Evolutionary conservation across 1,140 invertebrate genomes (phyloP).

Genomic region (Ladona fulva): DNA sequence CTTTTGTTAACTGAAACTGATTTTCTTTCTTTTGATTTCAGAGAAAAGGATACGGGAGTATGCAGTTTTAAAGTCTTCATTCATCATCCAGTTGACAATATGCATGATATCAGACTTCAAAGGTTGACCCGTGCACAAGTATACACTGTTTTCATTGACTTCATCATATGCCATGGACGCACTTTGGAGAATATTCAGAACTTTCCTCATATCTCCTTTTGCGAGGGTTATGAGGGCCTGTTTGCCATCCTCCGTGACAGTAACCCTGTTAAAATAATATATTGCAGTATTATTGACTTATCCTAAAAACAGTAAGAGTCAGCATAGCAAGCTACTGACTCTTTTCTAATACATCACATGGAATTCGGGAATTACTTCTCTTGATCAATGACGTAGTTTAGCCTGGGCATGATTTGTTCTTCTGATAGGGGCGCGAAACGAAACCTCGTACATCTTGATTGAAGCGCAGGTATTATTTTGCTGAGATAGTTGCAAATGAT

Average conservation of each 20-base stretch:
- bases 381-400: slow-evolving; percentile 73
- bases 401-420: slow-evolving; percentile 81
- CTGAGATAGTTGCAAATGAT: slow-evolving; percentile 98
- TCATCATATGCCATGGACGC: slow-evolving; percentile 76
- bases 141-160: slow-evolving; percentile 88
- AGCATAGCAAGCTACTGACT: background rate
- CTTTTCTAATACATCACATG: background rate
- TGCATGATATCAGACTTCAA: slow-evolving; percentile 79
- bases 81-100: slow-evolving; percentile 82
- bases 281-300: slow-evolving; percentile 9
- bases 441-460: slow-evolving; percentile 95
- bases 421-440: slow-evolving; percentile 84
- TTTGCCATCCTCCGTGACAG: slow-evolving; percentile 81
- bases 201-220: slow-evolving; percentile 96
- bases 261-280: slow-evolving; percentile 50
- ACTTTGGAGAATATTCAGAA: slow-evolving; percentile 92
- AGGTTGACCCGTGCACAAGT: slow-evolving; percentile 94
- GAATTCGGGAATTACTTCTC: slow-evolving; percentile 59
- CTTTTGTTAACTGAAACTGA: too few species aligned
- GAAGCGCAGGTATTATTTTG: slow-evolving; percentile 96
- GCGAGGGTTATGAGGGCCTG: slow-evolving; percentile 82
- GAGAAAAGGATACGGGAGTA: slow-evolving; percentile 70
- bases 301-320: slow-evolving; percentile 12
- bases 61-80: slow-evolving; percentile 67
- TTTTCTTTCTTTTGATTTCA: too few species aligned